These are phyloP conservation scores for Eudorcas thomsonii DNA, from an alignment of 2,113 vertebrate genomes.

Conservation along the genomic window DNA sequence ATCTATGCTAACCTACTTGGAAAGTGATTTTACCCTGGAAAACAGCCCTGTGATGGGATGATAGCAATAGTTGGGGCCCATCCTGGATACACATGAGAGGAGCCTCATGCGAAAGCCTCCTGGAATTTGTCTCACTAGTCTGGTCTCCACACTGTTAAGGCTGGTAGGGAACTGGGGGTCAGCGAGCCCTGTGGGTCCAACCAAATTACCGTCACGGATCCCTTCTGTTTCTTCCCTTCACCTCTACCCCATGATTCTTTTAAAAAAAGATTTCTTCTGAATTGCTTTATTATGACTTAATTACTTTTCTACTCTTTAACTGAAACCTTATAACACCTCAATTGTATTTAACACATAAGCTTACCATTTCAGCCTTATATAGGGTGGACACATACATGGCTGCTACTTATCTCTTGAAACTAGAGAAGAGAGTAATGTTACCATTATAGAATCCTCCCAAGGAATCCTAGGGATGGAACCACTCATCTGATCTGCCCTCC, in stretches of 20 bases:
- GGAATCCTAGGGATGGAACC: background rate
- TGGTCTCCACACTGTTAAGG: background rate
- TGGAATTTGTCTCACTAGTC: background rate
- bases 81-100: background rate
- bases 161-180: background rate
- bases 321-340: background rate
- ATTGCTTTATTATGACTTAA: background rate
- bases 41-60: background rate
- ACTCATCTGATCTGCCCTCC: background rate
- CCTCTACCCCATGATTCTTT: background rate
- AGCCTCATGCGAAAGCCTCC: background rate
- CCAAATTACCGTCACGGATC: background rate
- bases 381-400: background rate
- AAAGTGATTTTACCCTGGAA: background rate
- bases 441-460: background rate
- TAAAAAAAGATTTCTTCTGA: background rate
- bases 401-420: background rate
- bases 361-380: background rate
- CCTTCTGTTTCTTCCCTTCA: background rate
- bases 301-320: background rate
- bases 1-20: background rate
- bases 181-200: background rate
- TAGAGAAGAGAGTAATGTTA: background rate
- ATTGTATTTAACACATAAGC: background rate
- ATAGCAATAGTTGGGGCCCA: background rate